Conservation (phyloP, 2,888 invertebrate genomes). For the Prosapia bicincta region DNA sequence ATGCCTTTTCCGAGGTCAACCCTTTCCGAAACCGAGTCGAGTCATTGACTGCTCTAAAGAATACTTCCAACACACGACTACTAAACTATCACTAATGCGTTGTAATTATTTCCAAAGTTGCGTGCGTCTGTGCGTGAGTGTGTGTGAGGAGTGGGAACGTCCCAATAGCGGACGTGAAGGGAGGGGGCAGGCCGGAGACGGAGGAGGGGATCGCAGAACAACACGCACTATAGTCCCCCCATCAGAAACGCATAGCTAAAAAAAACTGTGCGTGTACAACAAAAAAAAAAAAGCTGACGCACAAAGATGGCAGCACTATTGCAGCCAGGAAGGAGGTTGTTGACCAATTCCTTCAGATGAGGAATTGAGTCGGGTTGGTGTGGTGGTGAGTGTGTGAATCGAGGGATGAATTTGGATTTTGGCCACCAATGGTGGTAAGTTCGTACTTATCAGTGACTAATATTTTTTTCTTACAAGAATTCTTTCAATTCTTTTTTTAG, state of each 20-base stretch:
- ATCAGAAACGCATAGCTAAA: conserved; percentile 15
- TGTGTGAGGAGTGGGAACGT: conserved; percentile 7
- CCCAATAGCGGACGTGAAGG: conserved; percentile 4
- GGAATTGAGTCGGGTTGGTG: conserved; percentile 1
- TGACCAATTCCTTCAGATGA: conserved; percentile 22
- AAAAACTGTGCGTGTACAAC: conserved; percentile 27
- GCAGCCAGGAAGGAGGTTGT: conserved; percentile 42
- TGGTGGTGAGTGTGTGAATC: background rate
- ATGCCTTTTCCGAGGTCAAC: too few relatives aligned
- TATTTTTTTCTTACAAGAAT: too few relatives aligned
- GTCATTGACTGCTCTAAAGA: too few relatives aligned
- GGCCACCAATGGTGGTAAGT: background rate
- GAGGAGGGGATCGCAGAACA: background rate
- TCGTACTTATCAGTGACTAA: too few relatives aligned
- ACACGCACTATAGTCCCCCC: conserved; percentile 6
- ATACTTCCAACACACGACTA: background rate
- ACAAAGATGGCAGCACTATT: conserved; percentile 28
- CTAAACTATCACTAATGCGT: background rate
- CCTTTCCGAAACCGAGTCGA: too few relatives aligned
- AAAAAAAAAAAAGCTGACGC: conserved; percentile 15
- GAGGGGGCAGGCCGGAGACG: background rate
- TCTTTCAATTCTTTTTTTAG: too few relatives aligned
- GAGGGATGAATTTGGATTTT: conserved; percentile 9
- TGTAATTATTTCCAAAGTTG: background rate
- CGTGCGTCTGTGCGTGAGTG: background rate